These are phyloP conservation scores for Rachycentron canadum DNA, from an alignment of 2,797 vertebrate species.

Conservation along the genomic window DNA sequence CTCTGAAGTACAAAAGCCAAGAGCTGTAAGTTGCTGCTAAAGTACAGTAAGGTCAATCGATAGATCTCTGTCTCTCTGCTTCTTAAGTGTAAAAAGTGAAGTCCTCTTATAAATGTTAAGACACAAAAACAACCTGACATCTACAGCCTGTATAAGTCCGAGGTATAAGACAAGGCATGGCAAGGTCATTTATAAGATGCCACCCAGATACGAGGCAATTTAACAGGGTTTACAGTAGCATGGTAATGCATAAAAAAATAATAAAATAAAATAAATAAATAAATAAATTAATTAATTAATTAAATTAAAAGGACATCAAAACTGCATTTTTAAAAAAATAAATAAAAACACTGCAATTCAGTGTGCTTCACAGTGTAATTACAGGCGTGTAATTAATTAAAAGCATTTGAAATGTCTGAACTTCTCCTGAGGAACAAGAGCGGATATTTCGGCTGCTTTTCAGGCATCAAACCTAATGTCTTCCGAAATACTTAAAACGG, in stretches of 20 bases:
- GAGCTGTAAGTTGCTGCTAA: background rate
- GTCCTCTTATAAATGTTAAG: background rate
- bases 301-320: too few relatives aligned
- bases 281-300: too few relatives aligned
- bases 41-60: slow-evolving; percentile 30
- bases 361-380: too few relatives aligned
- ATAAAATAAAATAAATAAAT: too few relatives aligned
- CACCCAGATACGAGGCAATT: too few relatives aligned
- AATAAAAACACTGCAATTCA: too few relatives aligned
- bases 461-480: background rate
- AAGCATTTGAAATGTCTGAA: background rate
- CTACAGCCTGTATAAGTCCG: background rate
- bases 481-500: background rate
- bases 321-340: too few relatives aligned
- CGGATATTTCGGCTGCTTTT: background rate
- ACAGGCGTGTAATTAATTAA: background rate
- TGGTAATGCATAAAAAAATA: too few relatives aligned
- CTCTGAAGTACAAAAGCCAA: slow-evolving; percentile 6
- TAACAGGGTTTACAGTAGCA: too few relatives aligned
- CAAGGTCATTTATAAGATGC: too few relatives aligned
- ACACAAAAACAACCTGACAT: background rate
- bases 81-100: slow-evolving; percentile 5
- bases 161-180: background rate
- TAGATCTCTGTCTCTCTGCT: background rate
- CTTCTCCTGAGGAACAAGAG: slow-evolving; percentile 8